Conservation (phyloP, 2,888 invertebrate genomes). For the Tricholauxania praeusta region DNA sequence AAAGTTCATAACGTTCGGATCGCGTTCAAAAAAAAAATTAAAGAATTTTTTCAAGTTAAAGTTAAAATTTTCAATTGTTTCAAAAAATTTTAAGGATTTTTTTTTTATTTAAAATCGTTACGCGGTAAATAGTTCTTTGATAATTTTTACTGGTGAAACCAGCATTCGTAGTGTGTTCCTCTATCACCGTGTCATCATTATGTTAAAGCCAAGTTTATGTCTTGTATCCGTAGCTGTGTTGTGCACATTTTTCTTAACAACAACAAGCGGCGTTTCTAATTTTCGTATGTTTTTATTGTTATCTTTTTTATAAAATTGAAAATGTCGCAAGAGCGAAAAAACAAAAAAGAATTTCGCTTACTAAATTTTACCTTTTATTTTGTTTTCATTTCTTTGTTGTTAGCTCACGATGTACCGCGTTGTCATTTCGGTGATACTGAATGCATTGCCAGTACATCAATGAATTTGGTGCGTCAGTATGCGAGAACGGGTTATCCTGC, state of each 20-base stretch:
- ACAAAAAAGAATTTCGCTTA: not conserved
- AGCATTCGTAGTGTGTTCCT: too few relatives aligned
- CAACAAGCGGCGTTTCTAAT: conserved; percentile 45
- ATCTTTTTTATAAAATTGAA: not conserved
- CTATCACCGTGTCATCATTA: too few relatives aligned
- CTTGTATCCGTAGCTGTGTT: not conserved
- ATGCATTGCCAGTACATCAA: conserved; percentile 60
- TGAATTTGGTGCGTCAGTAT: conserved; percentile 55
- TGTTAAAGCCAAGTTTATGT: too few relatives aligned
- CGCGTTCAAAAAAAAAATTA: not conserved
- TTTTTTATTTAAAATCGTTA: too few relatives aligned
- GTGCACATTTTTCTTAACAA: conserved; percentile 15
- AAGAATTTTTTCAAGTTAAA: too few relatives aligned
- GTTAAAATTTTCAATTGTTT: too few relatives aligned
- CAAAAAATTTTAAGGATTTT: too few relatives aligned
- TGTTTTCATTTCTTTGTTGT: conserved; percentile 21
- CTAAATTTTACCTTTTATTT: conserved; percentile 21
- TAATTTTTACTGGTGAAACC: too few relatives aligned
- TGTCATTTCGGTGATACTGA: conserved; percentile 60
- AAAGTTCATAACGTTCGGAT: not conserved
- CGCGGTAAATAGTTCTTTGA: too few relatives aligned
- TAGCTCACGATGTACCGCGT: conserved; percentile 61
- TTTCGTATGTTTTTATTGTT: conserved; percentile 53
- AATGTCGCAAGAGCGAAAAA: not conserved
- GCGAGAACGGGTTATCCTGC: conserved; percentile 61